Conservation (phyloP, 2,888 invertebrate species). For the Calameuta filiformis region DNA sequence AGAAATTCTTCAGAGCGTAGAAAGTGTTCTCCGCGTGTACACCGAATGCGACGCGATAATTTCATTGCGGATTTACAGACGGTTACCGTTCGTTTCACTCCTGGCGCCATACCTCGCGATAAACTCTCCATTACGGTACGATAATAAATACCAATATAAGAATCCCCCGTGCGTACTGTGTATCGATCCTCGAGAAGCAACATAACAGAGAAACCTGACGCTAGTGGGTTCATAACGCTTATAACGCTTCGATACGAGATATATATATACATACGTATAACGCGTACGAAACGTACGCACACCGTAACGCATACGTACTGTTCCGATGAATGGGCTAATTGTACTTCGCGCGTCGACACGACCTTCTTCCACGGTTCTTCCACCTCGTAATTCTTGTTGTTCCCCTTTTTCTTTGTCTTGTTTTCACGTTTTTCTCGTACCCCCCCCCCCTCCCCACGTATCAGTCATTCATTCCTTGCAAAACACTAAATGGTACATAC, state of each 20-base stretch:
- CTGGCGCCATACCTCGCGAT: not conserved
- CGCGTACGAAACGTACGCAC: slow-evolving; percentile 9
- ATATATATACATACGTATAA: slow-evolving; percentile 3
- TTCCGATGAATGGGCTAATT: slow-evolving; percentile 60
- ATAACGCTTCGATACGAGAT: not conserved
- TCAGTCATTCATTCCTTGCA: not conserved
- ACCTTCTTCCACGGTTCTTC: not conserved
- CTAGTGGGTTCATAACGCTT: not conserved
- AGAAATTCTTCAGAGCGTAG: not conserved
- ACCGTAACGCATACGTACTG: slow-evolving; percentile 29
- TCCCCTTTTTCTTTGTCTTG: slow-evolving; percentile 67
- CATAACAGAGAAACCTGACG: not conserved
- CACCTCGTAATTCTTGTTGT: not conserved
- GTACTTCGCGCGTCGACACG: slow-evolving; percentile 29
- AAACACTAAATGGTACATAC: not conserved
- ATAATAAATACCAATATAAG: not conserved
- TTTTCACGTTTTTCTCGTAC: slow-evolving; percentile 65
- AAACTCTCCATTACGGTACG: not conserved
- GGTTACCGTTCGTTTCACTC: not conserved
- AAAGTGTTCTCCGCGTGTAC: not conserved
- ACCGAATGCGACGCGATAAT: not conserved
- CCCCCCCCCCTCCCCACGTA: too few relatives aligned
- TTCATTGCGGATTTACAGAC: not conserved
- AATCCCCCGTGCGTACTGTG: not conserved
- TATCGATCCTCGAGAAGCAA: not conserved